Evolutionary conservation across 2,888 invertebrate species (phyloP).

Genomic region (Campoplex nolae): DNA sequence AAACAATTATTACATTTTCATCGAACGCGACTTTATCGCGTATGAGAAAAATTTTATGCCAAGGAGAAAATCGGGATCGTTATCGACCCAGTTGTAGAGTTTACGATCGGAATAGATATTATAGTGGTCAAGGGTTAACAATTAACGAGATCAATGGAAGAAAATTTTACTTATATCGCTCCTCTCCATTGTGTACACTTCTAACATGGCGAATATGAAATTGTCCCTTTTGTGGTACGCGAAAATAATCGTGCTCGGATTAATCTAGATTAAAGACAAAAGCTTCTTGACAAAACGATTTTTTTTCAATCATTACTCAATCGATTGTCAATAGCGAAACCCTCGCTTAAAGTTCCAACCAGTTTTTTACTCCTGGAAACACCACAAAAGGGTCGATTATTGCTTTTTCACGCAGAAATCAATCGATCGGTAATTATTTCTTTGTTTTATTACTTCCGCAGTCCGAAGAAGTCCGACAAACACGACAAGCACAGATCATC

Average conservation of each 20-base stretch:
- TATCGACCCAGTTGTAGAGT: too few relatives aligned
- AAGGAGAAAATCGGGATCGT: too few relatives aligned
- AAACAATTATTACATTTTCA: too few relatives aligned
- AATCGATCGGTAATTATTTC: background rate
- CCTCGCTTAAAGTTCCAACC: background rate
- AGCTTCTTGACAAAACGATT: background rate
- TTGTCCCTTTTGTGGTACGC: background rate
- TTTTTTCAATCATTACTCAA: background rate
- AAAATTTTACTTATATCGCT: background rate
- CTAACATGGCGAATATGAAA: background rate
- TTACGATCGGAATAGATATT: too few relatives aligned
- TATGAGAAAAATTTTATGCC: too few relatives aligned
- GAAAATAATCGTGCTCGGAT: background rate
- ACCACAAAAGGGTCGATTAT: background rate
- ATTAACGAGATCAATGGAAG: background rate
- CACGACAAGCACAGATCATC: slow-evolving; percentile 83
- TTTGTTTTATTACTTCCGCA: slow-evolving; percentile 70
- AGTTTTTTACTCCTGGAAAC: background rate
- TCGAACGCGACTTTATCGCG: too few relatives aligned
- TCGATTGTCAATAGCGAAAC: background rate
- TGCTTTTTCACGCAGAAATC: background rate
- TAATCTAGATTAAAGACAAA: background rate
- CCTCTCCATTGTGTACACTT: slow-evolving; percentile 1
- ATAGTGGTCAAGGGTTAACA: background rate
- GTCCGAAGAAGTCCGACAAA: slow-evolving; percentile 84